These are phyloP conservation scores for Nansenia antarctica DNA, from an alignment of 2,113 vertebrate species.

Conservation along the genomic window DNA sequence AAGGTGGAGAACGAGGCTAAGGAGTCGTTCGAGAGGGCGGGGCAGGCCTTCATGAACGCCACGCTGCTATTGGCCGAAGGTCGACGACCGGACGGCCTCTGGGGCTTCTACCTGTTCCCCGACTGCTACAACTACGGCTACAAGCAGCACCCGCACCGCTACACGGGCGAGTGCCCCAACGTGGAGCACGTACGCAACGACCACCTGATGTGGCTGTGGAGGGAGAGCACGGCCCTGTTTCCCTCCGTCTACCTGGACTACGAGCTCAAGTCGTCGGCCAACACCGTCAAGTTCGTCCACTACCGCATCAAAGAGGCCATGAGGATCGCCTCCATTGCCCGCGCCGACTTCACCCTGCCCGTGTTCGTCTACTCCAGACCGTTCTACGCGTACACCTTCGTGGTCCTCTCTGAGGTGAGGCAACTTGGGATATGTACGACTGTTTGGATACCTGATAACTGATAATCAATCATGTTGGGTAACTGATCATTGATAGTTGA, in stretches of 20 bases:
- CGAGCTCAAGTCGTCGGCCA: conserved; percentile 81
- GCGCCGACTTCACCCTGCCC: conserved; percentile 78
- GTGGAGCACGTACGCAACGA: conserved; percentile 84
- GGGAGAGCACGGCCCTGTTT: conserved; percentile 85
- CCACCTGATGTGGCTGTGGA: conserved; percentile 89
- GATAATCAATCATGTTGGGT: background rate
- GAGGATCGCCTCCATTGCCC: conserved; percentile 82
- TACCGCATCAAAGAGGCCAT: conserved; percentile 88
- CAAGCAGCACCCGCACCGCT: conserved; percentile 78
- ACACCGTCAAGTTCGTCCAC: conserved; percentile 89
- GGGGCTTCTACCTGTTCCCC: conserved; percentile 92
- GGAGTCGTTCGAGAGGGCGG: conserved; percentile 85
- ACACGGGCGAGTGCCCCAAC: conserved; percentile 85
- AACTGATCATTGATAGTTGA: background rate
- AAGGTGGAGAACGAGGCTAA: conserved; percentile 81
- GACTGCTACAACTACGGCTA: conserved; percentile 94
- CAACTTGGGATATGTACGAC: background rate
- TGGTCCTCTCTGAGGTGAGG: conserved; percentile 85
- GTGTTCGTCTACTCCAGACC: conserved; percentile 91
- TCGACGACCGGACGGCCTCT: conserved; percentile 79
- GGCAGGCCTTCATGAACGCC: conserved; percentile 82
- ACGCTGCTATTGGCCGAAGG: conserved; percentile 81
- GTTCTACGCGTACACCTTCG: conserved; percentile 87
- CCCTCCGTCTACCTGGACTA: conserved; percentile 88
- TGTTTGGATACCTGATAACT: background rate